Percentiles rank a stretch among this genome's conserved stretches.
phyloP scores from a whole-genome alignment of 2,888 invertebrate genomes.

The Drosophila subsilvestris region DNA sequence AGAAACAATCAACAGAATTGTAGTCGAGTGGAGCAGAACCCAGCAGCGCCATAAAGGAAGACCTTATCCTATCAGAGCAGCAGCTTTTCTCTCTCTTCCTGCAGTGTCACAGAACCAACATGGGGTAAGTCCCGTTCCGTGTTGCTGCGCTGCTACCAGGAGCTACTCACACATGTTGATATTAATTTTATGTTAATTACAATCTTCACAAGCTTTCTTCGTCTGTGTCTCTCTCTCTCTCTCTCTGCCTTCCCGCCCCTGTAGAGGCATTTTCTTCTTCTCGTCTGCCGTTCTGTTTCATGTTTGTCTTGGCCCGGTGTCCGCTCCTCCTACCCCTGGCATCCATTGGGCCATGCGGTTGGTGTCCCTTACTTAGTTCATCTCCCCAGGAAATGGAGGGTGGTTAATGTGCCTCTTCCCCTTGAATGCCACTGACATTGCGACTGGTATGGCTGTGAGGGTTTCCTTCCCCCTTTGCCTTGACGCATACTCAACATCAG shows the following conservation, averaged over 20 bases:
- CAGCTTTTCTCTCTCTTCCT: neutral
- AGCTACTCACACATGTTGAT: conserved; percentile 57
- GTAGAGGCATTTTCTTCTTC: neutral
- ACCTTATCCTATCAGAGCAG: neutral
- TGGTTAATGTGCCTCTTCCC: conserved; percentile 21
- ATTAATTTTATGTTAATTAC: conserved; percentile 80
- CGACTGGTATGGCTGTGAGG: conserved; percentile 5
- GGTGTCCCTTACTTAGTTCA: neutral
- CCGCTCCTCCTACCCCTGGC: neutral
- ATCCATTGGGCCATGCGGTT: conserved; percentile 19
- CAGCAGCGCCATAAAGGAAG: no score
- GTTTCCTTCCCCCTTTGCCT: conserved; percentile 44
- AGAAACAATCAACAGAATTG: neutral
- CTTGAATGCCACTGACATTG: conserved; percentile 3
- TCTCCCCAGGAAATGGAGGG: conserved; percentile 10
- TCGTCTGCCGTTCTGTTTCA: conserved; percentile 10
- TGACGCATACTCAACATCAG: conserved; percentile 69
- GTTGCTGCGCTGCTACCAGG: conserved; percentile 12
- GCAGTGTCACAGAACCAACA: neutral
- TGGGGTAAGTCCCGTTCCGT: conserved; percentile 18
- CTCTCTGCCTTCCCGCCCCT: no score
- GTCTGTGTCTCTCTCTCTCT: conserved; percentile 16
- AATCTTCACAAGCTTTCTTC: conserved; percentile 68
- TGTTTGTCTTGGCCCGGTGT: conserved; percentile 25
- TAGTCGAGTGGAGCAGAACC: neutral